Evolutionary conservation across 2,113 vertebrate species (phyloP).

Genomic region (Gallinago undulata): DNA sequence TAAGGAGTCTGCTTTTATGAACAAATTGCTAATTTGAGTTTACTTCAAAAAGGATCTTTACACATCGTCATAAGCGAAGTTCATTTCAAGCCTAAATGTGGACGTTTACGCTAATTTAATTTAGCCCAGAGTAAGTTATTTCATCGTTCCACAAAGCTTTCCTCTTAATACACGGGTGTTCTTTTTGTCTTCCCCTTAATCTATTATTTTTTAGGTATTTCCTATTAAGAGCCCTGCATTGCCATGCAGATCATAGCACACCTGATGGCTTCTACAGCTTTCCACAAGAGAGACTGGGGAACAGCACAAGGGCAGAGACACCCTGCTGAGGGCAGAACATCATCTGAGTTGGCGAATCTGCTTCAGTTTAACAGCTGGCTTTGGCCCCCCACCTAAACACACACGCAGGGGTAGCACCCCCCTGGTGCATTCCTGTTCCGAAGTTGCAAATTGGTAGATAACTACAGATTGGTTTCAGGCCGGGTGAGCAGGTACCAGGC

Average conservation of each 20-base stretch:
- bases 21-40: neutral
- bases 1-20: neutral
- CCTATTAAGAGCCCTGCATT: neutral
- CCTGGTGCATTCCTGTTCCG: neutral
- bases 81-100: neutral
- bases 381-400: neutral
- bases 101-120: neutral
- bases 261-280: neutral
- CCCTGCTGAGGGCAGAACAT: neutral
- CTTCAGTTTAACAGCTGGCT: neutral
- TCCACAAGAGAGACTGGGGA: neutral
- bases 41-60: neutral
- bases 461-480: neutral
- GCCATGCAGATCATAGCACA: neutral
- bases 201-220: neutral
- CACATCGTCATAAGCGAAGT: neutral
- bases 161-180: neutral
- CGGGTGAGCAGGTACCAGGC: neutral
- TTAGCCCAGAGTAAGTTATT: neutral
- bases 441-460: neutral
- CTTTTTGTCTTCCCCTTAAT: neutral
- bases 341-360: neutral
- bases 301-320: neutral
- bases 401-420: neutral
- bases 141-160: neutral